phyloP scores from a whole-genome alignment of 2,797 vertebrate genomes.

The Helostoma temminkii region DNA sequence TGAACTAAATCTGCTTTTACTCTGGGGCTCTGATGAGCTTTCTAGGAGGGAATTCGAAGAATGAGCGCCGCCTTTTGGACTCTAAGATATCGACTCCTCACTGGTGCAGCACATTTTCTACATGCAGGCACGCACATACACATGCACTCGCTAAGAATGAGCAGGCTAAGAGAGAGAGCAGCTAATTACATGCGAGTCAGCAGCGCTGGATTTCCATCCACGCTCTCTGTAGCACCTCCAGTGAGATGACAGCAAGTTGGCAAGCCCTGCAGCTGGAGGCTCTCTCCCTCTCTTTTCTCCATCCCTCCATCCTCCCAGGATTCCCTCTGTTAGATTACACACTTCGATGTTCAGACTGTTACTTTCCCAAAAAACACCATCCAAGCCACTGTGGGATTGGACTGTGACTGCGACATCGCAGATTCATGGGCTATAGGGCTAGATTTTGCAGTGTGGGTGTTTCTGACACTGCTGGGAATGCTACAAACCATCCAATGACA shows the following conservation, averaged over 20 bases:
- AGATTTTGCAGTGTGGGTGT: conserved; percentile 48
- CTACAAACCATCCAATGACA: conserved; percentile 61
- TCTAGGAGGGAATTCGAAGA: conserved; percentile 36
- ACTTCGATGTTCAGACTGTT: conserved; percentile 63
- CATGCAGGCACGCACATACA: conserved; percentile 32
- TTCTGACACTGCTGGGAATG: conserved; percentile 58
- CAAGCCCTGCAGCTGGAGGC: conserved; percentile 75
- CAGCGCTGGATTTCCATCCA: conserved; percentile 73
- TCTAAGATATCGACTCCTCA: conserved; percentile 17
- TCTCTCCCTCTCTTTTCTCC: conserved; percentile 52
- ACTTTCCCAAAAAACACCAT: conserved; percentile 57
- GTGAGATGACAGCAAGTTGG: conserved; percentile 82
- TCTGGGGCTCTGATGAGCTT: conserved; percentile 30
- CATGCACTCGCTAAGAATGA: conserved; percentile 40
- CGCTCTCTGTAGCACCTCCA: conserved; percentile 75
- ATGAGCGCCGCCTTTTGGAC: conserved; percentile 16
- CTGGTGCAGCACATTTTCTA: conserved; percentile 34
- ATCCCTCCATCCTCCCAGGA: conserved; percentile 75
- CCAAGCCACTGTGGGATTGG: conserved; percentile 44
- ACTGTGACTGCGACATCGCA: conserved; percentile 37
- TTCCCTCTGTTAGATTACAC: conserved; percentile 78
- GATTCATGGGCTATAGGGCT: conserved; percentile 35
- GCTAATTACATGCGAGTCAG: conserved; percentile 78
- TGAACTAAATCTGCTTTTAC: conserved; percentile 1
- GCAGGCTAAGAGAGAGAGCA: conserved; percentile 44